phyloP scores from a whole-genome alignment of 2,888 invertebrate genomes.

The Quadroppia sp. region DNA sequence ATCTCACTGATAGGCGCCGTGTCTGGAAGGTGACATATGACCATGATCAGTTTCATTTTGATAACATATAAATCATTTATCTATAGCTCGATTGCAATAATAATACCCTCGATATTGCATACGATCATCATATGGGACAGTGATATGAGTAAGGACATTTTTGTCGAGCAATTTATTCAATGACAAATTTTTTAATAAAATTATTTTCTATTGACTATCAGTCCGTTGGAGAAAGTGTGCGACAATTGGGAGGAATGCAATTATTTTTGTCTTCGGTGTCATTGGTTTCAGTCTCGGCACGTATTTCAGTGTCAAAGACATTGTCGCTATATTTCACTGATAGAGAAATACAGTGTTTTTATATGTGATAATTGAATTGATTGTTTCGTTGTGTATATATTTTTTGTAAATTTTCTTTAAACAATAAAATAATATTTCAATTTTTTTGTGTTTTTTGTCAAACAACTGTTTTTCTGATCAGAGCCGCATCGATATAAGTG shows the following conservation, averaged over 20 bases:
- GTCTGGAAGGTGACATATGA: background rate
- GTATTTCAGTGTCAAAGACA: slow-evolving; percentile 27
- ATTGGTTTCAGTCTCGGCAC: slow-evolving; percentile 30
- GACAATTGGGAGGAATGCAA: background rate
- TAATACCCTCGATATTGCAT: slow-evolving; percentile 39
- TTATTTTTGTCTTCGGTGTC: slow-evolving; percentile 22
- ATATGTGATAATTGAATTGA: no score
- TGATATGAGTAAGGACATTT: background rate
- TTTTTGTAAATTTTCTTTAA: no score
- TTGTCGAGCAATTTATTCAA: no score
- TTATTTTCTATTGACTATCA: no score
- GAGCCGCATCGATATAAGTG: no score
- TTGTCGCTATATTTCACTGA: background rate
- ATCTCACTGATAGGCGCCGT: slow-evolving; percentile 16
- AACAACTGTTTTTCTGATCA: no score
- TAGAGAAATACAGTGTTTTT: no score
- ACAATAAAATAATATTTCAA: no score
- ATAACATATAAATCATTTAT: no score
- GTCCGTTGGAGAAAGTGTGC: background rate
- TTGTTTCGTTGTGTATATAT: no score
- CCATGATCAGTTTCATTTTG: background rate
- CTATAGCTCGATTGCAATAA: slow-evolving; percentile 18
- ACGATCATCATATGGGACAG: slow-evolving; percentile 31
- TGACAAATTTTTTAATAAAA: no score
- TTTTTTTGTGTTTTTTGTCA: no score